phyloP scores from a whole-genome alignment of 2,113 vertebrate genomes.

The Apodemus speciosus region DNA sequence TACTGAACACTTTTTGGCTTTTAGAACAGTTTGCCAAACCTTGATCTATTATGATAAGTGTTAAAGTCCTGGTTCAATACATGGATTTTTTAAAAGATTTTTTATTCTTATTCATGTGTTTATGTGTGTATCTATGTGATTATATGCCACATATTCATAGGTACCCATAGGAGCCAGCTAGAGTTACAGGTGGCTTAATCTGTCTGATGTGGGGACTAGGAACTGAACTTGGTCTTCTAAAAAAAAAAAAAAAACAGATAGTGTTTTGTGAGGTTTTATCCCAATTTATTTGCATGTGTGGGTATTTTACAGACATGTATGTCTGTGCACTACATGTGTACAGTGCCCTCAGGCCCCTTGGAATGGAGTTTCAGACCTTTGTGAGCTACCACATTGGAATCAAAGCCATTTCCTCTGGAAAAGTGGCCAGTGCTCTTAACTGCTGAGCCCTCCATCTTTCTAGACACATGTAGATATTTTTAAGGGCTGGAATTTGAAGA shows the following conservation, averaged over 20 bases:
- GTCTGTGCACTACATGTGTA: background rate
- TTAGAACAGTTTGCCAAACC: background rate
- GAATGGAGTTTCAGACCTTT: background rate
- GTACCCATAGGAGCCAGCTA: background rate
- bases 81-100: background rate
- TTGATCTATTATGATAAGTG: background rate
- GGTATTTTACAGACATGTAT: background rate
- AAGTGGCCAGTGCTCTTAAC: background rate
- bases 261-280: background rate
- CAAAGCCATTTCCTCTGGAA: background rate
- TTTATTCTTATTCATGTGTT: background rate
- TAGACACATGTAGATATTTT: background rate
- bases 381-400: background rate
- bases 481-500: constrained; percentile 37
- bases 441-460: background rate
- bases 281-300: background rate
- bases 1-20: constrained; percentile 27
- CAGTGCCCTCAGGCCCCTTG: background rate
- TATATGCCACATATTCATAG: background rate
- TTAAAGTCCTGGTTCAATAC: background rate
- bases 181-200: background rate
- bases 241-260: background rate
- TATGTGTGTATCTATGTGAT: background rate
- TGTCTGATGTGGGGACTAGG: background rate
- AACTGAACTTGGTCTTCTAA: background rate